phyloP scores from a whole-genome alignment of 1,140 invertebrate genomes.

The Macrotrachela quadricornifera region DNA sequence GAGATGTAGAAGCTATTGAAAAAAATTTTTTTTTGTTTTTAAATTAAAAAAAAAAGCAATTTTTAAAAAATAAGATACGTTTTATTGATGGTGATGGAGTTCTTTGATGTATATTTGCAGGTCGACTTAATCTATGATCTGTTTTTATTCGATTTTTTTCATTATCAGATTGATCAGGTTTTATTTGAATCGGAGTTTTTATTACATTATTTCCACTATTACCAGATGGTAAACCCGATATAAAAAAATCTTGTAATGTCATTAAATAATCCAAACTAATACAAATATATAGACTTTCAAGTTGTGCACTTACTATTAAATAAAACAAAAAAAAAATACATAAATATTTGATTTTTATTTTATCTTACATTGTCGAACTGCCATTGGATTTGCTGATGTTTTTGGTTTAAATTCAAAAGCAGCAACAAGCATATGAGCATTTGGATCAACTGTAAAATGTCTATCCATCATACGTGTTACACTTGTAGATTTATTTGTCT shows the following conservation, averaged over 20 bases:
- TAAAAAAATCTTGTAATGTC: constrained; percentile 52
- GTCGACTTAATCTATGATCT: background rate
- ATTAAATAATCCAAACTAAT: constrained; percentile 65
- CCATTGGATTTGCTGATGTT: too few species aligned
- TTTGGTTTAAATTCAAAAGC: too few species aligned
- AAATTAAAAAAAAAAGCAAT: background rate
- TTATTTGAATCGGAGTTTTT: too few species aligned
- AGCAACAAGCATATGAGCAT: too few species aligned
- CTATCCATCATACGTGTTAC: too few species aligned
- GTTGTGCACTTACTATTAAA: constrained; percentile 50
- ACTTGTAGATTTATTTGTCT: too few species aligned
- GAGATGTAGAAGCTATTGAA: background rate
- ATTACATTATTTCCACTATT: background rate
- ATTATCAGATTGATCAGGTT: background rate
- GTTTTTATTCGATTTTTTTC: background rate
- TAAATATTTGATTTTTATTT: too few species aligned
- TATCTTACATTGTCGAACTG: too few species aligned
- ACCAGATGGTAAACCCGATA: constrained; percentile 18
- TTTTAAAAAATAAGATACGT: too few species aligned
- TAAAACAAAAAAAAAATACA: constrained; percentile 5
- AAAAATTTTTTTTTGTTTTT: background rate
- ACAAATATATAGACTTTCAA: constrained; percentile 62
- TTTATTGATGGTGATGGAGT: constrained; percentile 13
- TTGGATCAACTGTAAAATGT: too few species aligned
- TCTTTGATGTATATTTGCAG: constrained; percentile 15